Evolutionary conservation across 2,113 vertebrate species (phyloP).

Genomic region (Raja brachyura): DNA sequence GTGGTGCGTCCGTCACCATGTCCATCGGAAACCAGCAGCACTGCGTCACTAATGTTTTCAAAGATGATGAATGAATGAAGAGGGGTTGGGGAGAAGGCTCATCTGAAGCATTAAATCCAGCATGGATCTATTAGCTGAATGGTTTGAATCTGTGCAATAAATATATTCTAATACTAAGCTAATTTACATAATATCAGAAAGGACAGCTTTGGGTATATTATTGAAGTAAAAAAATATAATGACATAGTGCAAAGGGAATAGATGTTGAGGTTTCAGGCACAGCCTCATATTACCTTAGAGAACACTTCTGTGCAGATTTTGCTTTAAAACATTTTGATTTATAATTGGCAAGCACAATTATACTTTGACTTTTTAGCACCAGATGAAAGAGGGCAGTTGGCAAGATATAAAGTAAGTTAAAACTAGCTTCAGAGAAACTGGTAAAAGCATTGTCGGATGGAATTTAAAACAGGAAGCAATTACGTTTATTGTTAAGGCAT

Average conservation of each 20-base stretch:
- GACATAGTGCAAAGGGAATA: not conserved
- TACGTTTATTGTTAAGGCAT: not conserved
- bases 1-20: too few species aligned
- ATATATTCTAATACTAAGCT: too few species aligned
- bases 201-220: too few species aligned
- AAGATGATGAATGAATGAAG: too few species aligned
- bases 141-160: too few species aligned
- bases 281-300: not conserved
- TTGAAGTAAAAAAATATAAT: not conserved
- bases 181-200: not conserved
- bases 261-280: not conserved
- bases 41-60: too few species aligned
- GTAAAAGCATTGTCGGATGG: not conserved
- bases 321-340: not conserved
- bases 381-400: conserved; percentile 13
- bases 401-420: not conserved
- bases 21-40: too few species aligned
- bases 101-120: too few species aligned
- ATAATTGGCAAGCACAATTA: not conserved
- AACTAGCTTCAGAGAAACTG: not conserved
- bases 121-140: too few species aligned
- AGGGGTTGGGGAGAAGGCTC: too few species aligned
- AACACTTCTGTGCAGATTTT: not conserved
- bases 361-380: not conserved
- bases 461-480: not conserved